phyloP scores from a whole-genome alignment of 2,888 invertebrate species.

The Eulithis testata region DNA sequence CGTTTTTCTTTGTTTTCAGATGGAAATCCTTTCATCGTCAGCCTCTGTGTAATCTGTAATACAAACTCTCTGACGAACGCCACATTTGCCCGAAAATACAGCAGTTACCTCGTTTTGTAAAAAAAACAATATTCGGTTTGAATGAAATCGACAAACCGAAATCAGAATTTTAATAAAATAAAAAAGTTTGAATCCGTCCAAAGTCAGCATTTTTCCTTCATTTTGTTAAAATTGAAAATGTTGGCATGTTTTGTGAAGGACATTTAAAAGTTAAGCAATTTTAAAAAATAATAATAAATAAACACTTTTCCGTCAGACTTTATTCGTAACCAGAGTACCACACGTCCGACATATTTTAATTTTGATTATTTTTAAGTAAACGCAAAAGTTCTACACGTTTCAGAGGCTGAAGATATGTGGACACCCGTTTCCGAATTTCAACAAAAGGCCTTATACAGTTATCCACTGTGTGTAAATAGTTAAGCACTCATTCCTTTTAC shows the following conservation, averaged over 20 bases:
- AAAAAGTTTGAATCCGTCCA: constrained; percentile 1
- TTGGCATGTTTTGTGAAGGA: neutral
- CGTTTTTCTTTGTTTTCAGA: neutral
- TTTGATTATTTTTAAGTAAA: no score
- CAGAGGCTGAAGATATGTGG: no score
- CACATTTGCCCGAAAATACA: constrained; percentile 1
- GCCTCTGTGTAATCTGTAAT: neutral
- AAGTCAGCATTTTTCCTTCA: neutral
- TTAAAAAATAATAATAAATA: neutral
- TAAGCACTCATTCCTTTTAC: no score
- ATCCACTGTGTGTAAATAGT: no score
- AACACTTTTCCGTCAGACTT: no score
- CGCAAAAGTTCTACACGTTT: no score
- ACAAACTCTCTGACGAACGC: constrained; percentile 1
- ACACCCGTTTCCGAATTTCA: no score
- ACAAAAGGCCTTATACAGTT: no score
- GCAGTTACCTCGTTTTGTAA: constrained; percentile 1
- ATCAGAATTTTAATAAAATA: neutral
- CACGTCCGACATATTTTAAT: no score
- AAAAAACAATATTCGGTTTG: constrained; percentile 1
- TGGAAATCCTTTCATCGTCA: constrained; percentile 1
- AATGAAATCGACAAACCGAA: neutral
- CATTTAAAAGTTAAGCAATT: neutral
- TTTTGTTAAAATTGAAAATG: constrained; percentile 1
- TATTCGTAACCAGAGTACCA: no score